Evolutionary conservation across 2,113 vertebrate genomes (phyloP).

Genomic region (Tachysurus vachellii): DNA sequence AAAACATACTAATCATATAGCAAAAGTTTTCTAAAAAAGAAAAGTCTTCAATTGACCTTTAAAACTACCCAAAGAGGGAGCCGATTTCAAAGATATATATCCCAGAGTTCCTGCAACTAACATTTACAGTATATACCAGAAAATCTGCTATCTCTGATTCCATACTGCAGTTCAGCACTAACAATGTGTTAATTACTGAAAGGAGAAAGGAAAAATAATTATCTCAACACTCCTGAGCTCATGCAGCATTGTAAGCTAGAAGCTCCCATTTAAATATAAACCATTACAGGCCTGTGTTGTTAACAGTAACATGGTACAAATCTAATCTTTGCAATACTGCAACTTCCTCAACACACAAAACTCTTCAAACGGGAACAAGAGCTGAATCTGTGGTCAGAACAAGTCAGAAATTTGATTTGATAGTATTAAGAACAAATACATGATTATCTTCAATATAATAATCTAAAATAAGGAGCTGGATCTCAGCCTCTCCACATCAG

Average conservation of each 20-base stretch:
- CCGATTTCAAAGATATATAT: no score
- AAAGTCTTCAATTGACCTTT: no score
- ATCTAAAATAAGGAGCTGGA: neutral
- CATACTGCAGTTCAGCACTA: constrained; percentile 20
- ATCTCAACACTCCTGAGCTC: neutral
- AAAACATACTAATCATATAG: no score
- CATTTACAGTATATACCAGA: constrained; percentile 23
- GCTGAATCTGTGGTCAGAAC: neutral
- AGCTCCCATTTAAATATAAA: constrained; percentile 39
- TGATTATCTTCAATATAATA: neutral
- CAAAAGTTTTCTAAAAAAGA: no score
- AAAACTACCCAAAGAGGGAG: no score
- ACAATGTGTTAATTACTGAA: constrained; percentile 51
- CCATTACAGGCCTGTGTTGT: constrained; percentile 34
- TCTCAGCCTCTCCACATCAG: neutral
- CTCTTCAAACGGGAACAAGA: constrained; percentile 4
- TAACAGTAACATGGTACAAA: constrained; percentile 42
- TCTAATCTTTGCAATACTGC: neutral
- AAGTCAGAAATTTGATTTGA: neutral
- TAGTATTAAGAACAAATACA: constrained; percentile 1
- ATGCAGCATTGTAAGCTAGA: constrained; percentile 18
- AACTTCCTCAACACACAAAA: constrained; percentile 49
- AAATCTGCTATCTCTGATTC: constrained; percentile 41
- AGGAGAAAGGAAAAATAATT: neutral
- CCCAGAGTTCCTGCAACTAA: neutral